Base-by-base conservation (phyloP, 1,140 invertebrate genomes). In the Nephotettix cincticeps region DNA sequence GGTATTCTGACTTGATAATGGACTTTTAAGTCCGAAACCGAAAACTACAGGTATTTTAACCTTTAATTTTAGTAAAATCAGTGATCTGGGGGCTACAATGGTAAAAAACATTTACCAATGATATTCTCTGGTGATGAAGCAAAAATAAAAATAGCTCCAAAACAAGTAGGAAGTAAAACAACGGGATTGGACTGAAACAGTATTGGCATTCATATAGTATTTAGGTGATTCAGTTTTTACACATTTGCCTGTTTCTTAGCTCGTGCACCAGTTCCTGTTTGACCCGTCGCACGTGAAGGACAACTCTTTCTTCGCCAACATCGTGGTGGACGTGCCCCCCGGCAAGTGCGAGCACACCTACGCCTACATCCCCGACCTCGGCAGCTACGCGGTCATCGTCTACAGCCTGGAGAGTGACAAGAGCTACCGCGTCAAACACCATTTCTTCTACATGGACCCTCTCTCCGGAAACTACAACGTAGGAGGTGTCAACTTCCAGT, bases 381-480 rank as follows among this genome's bases (percentile, higher is more conserved):
- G 87, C 3, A 89, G 81, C 13, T 91, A 91, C 75, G 90, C 89
- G 14, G 77, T 94, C 0, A 86, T 93, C 0, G 91, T 93, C 0
- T 94, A 93, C 77, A 90, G 87, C 43, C 83, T 88, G 73, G 86
- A 87, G 45, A 84, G 89, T 17, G 86, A 93, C 74, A 86, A 89
- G 69, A 91, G 91, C 0, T 93, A 90, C 87, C 84, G 91, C 27
- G 85, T 93, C 1, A 81, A 87, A 70, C 91, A 94, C 76, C 90
- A 93, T 77, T 94, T 87, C 80, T 93, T 94, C 85, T 85, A 91
- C 79, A 91, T 93, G 66, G 91, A 94, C 78, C 91, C 91, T 0
- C 78, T 93, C 11, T 82, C 89, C 71, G 90, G 83, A 77, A 77
- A 81, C 69, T 92, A 90, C 75, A 90, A 87, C 69, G 89, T 92